Conservation (phyloP, 2,113 vertebrate species). For the Edolisoma coerulescens region DNA sequence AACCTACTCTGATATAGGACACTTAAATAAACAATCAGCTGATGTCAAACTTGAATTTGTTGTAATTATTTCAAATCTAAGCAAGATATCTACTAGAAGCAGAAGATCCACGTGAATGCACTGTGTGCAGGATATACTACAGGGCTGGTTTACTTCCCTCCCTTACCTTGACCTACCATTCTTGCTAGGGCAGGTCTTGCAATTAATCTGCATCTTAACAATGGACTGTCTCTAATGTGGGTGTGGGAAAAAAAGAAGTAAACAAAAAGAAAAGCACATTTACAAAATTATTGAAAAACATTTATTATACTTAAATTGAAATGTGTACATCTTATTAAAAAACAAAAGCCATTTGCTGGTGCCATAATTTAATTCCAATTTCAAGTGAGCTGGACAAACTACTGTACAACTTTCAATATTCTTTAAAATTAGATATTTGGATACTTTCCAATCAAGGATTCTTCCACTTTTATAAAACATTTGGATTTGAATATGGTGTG, state of each 20-base stretch:
- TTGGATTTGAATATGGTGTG: slow-evolving; percentile 55
- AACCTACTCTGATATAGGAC: neutral
- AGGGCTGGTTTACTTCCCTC: neutral
- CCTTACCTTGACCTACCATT: neutral
- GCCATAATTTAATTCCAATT: slow-evolving; percentile 71
- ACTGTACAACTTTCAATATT: slow-evolving; percentile 48
- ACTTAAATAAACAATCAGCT: slow-evolving; percentile 49
- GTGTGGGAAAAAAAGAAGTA: neutral
- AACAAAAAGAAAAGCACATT: slow-evolving; percentile 46
- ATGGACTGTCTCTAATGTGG: neutral
- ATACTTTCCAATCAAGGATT: slow-evolving; percentile 56
- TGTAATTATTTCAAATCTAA: neutral
- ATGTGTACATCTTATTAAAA: slow-evolving; percentile 79
- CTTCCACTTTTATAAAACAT: slow-evolving; percentile 51
- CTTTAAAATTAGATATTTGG: slow-evolving; percentile 55
- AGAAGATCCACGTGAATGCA: rapidly evolving
- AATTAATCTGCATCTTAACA: neutral
- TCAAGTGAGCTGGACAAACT: slow-evolving; percentile 67
- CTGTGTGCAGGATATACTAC: neutral
- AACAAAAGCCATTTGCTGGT: slow-evolving; percentile 78
- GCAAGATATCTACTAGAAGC: neutral
- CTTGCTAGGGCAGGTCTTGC: neutral
- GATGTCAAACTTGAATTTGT: neutral
- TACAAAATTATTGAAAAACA: slow-evolving; percentile 77
- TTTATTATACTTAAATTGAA: slow-evolving; percentile 79